Evolutionary conservation across 2,113 vertebrate genomes (phyloP).

Genomic region (Tapirus terrestris): DNA sequence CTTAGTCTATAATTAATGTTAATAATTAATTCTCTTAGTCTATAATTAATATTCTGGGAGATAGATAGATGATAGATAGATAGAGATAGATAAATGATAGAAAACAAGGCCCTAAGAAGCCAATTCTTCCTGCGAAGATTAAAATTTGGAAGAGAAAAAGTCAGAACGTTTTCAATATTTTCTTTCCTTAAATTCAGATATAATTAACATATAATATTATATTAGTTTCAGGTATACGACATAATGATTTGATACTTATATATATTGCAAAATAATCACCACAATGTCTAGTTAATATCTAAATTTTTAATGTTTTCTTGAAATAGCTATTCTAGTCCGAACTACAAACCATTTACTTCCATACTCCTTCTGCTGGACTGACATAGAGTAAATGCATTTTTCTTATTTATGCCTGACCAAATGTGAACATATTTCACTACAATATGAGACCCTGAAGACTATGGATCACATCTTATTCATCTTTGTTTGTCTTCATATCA

Average conservation of each 20-base stretch:
- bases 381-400: background rate
- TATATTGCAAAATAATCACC: background rate
- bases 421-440: background rate
- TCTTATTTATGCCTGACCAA: background rate
- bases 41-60: background rate
- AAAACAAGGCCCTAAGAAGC: background rate
- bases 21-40: background rate
- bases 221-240: background rate
- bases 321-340: constrained; percentile 3
- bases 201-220: background rate
- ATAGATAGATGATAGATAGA: background rate
- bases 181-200: background rate
- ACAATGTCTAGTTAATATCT: background rate
- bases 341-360: background rate
- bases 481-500: background rate
- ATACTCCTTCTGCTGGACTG: background rate
- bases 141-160: constrained; percentile 1
- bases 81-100: background rate
- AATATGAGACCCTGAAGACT: background rate
- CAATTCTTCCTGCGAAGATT: constrained; percentile 8
- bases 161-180: background rate
- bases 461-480: background rate
- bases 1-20: background rate
- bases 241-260: background rate
- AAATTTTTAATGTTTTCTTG: background rate